Conservation (phyloP, 2,797 vertebrate species). For the Myotis findleyi region DNA sequence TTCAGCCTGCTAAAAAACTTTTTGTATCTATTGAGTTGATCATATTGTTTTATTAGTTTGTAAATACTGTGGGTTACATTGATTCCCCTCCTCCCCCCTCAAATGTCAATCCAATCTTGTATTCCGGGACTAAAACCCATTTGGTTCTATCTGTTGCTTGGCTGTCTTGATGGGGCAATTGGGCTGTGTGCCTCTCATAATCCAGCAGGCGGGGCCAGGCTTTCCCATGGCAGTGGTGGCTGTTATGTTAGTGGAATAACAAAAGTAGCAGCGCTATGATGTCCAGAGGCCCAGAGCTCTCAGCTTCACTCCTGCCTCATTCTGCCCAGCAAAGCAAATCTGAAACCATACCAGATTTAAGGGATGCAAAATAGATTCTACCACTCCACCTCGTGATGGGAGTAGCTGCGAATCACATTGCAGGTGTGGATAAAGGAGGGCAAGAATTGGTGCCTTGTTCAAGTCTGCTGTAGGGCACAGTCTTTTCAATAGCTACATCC, state of each 20-base stretch:
- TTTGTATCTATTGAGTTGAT: background rate
- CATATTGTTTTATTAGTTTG: background rate
- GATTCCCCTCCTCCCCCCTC: background rate
- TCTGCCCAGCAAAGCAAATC: background rate
- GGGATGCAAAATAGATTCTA: background rate
- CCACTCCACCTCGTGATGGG: background rate
- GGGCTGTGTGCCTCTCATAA: background rate
- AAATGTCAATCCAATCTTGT: background rate
- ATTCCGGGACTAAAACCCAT: background rate
- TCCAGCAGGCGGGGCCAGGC: no score
- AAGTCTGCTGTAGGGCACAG: background rate
- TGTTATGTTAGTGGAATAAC: background rate
- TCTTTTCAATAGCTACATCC: rapidly evolving
- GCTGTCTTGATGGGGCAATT: background rate
- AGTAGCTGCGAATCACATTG: no score
- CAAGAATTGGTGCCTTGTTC: background rate
- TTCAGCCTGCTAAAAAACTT: background rate
- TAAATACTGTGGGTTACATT: background rate
- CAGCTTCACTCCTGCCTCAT: background rate
- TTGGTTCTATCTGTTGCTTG: background rate
- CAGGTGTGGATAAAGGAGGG: background rate
- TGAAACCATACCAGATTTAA: background rate
- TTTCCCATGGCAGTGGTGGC: background rate
- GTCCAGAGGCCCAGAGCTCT: background rate
- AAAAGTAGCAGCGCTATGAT: background rate